These are phyloP conservation scores for Scytalopus superciliaris DNA, from an alignment of 2,113 vertebrate genomes.

Conservation along the genomic window DNA sequence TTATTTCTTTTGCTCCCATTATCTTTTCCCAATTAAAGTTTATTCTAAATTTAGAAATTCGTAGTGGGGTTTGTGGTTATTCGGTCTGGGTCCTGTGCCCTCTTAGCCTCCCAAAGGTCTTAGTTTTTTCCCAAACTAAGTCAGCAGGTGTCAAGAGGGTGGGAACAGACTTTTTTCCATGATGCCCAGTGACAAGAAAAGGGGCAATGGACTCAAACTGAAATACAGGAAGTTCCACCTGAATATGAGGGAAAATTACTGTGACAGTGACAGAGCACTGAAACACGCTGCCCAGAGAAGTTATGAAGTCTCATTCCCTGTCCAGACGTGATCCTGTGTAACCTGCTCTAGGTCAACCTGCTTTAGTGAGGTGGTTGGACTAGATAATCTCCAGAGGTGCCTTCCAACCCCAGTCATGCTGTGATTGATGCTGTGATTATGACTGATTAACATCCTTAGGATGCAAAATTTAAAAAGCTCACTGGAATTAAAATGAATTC, in stretches of 20 bases:
- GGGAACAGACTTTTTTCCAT: not conserved
- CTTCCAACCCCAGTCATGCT: not conserved
- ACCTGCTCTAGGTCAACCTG: not conserved
- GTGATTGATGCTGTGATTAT: not conserved
- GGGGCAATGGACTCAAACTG: not conserved
- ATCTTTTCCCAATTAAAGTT: too few relatives aligned
- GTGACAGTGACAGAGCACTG: not conserved
- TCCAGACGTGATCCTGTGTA: accelerated
- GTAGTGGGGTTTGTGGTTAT: too few relatives aligned
- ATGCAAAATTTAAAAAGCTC: not conserved
- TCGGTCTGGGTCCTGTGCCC: too few relatives aligned
- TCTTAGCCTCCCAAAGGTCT: too few relatives aligned
- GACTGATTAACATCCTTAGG: not conserved
- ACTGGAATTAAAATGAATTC: not conserved
- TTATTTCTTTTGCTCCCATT: too few relatives aligned
- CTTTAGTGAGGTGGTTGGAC: not conserved
- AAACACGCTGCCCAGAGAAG: not conserved
- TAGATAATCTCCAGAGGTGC: not conserved
- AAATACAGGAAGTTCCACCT: not conserved
- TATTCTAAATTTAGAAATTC: too few relatives aligned
- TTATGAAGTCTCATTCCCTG: not conserved
- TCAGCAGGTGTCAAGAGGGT: not conserved
- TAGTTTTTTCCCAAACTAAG: too few relatives aligned
- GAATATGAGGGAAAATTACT: not conserved
- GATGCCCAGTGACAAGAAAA: not conserved